Evolutionary conservation across 2,113 vertebrate genomes (phyloP).

Genomic region (Atractosteus spatula): DNA sequence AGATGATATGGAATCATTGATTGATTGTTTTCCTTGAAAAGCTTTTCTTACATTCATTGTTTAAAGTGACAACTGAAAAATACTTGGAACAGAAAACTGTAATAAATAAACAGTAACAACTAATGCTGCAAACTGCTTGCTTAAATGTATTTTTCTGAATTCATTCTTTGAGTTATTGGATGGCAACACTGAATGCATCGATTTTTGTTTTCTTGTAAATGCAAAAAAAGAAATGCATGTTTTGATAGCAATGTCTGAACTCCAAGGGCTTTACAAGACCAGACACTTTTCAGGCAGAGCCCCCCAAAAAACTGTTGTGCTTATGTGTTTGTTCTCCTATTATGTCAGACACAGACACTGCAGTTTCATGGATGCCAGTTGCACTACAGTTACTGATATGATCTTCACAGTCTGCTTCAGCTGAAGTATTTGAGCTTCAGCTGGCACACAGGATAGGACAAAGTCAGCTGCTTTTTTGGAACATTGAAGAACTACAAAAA

Average conservation of each 20-base stretch:
- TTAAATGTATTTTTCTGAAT: too few relatives aligned
- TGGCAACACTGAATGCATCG: too few relatives aligned
- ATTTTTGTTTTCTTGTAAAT: constrained; percentile 34
- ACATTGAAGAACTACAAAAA: too few relatives aligned
- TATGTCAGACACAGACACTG: neutral
- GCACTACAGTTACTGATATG: constrained; percentile 29
- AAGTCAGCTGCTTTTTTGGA: too few relatives aligned
- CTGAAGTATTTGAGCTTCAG: constrained; percentile 9
- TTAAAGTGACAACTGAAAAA: too few relatives aligned
- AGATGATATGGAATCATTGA: too few relatives aligned
- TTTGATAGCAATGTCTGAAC: constrained; percentile 34
- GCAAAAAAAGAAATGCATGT: constrained; percentile 52
- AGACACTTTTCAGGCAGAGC: constrained; percentile 21
- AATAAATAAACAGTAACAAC: too few relatives aligned
- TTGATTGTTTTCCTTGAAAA: too few relatives aligned
- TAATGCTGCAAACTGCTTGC: too few relatives aligned
- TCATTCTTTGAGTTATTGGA: too few relatives aligned
- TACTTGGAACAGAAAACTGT: too few relatives aligned
- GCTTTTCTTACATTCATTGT: too few relatives aligned
- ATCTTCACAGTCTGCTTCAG: constrained; percentile 21
- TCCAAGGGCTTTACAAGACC: constrained; percentile 41
- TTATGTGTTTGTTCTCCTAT: constrained; percentile 18
- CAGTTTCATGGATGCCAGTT: constrained; percentile 16
- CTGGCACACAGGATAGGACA: neutral
- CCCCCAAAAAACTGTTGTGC: constrained; percentile 27